Evolutionary conservation across 2,888 invertebrate genomes (phyloP), one percentile per base, ranked within the genome.

Genomic region (Choristoneura rosaceana): DNA sequence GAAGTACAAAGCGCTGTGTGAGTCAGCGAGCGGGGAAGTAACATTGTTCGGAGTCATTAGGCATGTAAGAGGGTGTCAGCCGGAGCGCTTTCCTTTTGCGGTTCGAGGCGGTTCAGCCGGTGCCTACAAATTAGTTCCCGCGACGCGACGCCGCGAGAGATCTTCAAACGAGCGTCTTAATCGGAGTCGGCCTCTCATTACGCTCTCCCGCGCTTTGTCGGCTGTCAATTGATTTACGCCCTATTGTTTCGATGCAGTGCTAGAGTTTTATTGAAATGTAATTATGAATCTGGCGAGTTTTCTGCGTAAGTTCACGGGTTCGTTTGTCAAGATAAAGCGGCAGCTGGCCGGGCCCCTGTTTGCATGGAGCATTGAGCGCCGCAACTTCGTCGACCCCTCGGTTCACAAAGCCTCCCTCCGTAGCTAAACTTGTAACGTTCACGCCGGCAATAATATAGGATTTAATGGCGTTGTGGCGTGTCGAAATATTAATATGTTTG

Each of bases 401-500:
- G 75, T 74, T 79, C 77, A 84, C 86, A 84, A 84, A 84, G 82
- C 84, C 84, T 83, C 86, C 85, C 87, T 80, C 76, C 74, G 75
- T 79, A 79, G 76, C 81, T 82, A 83, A 79, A 84, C 84, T 86
- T 83, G 82, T 84, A 86, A 86, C 84, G 84, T 86, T 82, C 82
- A 77, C 83, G 79, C 82, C 81, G 75, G 81, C 82, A 79, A 79
- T 86, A 82, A 86, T 90, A 90, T 87, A 88, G 86, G 87, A 88
- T 89, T 88, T 92, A 90, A 93, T 91, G 82, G 87, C 87, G 84
- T 88, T 86, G 86, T 88, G 83, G 86, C 90, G 90, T 91, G 91
- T 90, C 87, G 86, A 89, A 91, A 91, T 89, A 90, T 89, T 89
- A 89, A 90, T 89, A 88, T 86, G 84, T 87, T 86, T 86, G 87